Evolutionary conservation across 2,888 invertebrate species (phyloP).

Genomic region (Amiota mariae): DNA sequence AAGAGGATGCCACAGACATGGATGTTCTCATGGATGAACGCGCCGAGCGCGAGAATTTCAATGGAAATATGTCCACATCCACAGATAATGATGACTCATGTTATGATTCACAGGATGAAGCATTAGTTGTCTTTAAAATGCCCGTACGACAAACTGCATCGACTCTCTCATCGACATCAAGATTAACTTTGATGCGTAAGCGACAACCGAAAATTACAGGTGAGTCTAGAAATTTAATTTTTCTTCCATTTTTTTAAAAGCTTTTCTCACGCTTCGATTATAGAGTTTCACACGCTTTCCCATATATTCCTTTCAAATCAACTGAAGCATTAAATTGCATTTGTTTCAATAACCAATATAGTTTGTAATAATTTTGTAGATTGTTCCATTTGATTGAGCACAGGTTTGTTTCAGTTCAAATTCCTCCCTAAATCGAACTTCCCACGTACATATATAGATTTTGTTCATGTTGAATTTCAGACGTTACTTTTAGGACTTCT

Average conservation of each 20-base stretch:
- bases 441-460: background rate
- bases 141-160: constrained; percentile 47
- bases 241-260: no score
- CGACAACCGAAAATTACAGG: constrained; percentile 74
- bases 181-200: constrained; percentile 57
- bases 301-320: background rate
- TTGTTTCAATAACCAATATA: background rate
- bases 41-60: constrained; percentile 68
- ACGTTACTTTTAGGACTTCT: constrained; percentile 18
- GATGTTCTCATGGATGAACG: constrained; percentile 69
- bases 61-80: constrained; percentile 51
- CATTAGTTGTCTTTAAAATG: constrained; percentile 57
- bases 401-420: no score
- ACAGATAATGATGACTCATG: constrained; percentile 65
- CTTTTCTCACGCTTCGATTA: constrained; percentile 33
- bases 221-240: constrained; percentile 49
- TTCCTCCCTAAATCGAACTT: background rate
- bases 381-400: constrained; percentile 20
- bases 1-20: constrained; percentile 47
- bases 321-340: constrained; percentile 22
- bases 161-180: constrained; percentile 14
- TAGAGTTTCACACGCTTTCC: background rate
- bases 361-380: background rate
- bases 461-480: constrained; percentile 15
- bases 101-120: constrained; percentile 71